Base-by-base conservation (phyloP, 2,888 invertebrate species). In the Eupithecia subumbrata region DNA sequence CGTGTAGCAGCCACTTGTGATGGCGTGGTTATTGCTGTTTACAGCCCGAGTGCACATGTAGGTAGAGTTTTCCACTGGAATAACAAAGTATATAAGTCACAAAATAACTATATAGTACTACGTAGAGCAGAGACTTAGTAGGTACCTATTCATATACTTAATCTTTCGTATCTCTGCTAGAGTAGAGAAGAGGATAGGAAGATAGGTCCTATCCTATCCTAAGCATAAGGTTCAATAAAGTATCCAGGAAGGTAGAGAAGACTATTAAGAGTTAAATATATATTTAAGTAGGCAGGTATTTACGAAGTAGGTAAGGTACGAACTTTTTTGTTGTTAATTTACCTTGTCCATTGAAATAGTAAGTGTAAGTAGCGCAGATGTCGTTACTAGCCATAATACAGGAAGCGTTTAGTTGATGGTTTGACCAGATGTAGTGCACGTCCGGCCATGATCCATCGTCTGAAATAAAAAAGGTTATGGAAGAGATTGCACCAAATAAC, bases 31-130 rank as follows among this genome's bases (percentile, higher is more conserved):
- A 8, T 86, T 85, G 12, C 88, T 85, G 74, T 95, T 91, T 56
- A 96, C 91, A 0, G 96, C 96, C 86, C 96, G 95, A 68, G 96
- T 96, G 84, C 97, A 97, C 96, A 97, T 95, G 82, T 96, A 96
- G 0, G 97, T 97, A 3, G 96, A 95, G 85, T 97, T 97, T 86
- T 96, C 95, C 78, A 96, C 97, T 97, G 52, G 3, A 56, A 87
- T 48, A 95, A 95, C 76, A 68, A 48, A 16, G 18, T 34, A 12
- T 52, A 1, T 52, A 5, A n/a, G 37, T 37, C 7, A 4, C 5
- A 18, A 8, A 48, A 48, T 48, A n/a, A 48, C 48, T 48, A 18
- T 18, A 48, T 0, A 48, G 5, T 18, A 48, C 48, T 48, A 18
- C 18, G 48, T 18, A 18, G 48, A 48, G 18, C 4, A 48, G 48